Conservation (phyloP, 1,140 invertebrate species). For the Oppia nitens region DNA sequence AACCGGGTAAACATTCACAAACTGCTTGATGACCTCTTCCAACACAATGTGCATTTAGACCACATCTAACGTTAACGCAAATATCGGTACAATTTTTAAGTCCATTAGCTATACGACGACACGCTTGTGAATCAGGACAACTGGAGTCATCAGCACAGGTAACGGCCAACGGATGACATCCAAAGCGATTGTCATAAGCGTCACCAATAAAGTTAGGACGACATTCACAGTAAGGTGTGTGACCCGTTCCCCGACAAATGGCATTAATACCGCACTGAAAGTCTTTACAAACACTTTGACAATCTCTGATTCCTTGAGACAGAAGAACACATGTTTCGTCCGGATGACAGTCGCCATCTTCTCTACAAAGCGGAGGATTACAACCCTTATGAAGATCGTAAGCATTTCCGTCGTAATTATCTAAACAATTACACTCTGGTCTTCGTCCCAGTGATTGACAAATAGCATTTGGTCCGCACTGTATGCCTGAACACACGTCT, state of each 20-base stretch:
- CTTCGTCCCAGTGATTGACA: slow-evolving; percentile 63
- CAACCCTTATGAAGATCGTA: slow-evolving; percentile 21
- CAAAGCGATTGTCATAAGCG: slow-evolving; percentile 21
- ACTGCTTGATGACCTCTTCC: slow-evolving; percentile 46
- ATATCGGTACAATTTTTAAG: slow-evolving; percentile 20
- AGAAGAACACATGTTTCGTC: slow-evolving; percentile 23
- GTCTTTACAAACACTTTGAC: slow-evolving; percentile 23
- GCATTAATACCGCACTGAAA: slow-evolving; percentile 25
- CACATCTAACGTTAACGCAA: slow-evolving; percentile 36
- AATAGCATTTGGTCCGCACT: slow-evolving; percentile 71
- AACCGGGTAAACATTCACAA: slow-evolving; percentile 57
- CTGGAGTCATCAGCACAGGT: slow-evolving; percentile 9
- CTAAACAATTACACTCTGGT: slow-evolving; percentile 62
- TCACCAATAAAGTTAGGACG: slow-evolving; percentile 24
- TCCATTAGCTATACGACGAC: slow-evolving; percentile 12
- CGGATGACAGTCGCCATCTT: slow-evolving; percentile 24
- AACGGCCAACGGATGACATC: slow-evolving; percentile 12
- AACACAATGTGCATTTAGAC: slow-evolving; percentile 56
- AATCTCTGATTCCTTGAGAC: slow-evolving; percentile 16
- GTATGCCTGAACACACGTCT: slow-evolving; percentile 59
- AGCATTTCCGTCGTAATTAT: slow-evolving; percentile 39
- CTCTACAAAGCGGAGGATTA: slow-evolving; percentile 17
- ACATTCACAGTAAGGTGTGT: slow-evolving; percentile 26
- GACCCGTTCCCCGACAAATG: slow-evolving; percentile 22
- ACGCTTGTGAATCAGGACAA: slow-evolving; percentile 12